These are phyloP conservation scores for Sinodicranocentrus sp. DNA, from an alignment of 2,888 invertebrate genomes.

Conservation along the genomic window DNA sequence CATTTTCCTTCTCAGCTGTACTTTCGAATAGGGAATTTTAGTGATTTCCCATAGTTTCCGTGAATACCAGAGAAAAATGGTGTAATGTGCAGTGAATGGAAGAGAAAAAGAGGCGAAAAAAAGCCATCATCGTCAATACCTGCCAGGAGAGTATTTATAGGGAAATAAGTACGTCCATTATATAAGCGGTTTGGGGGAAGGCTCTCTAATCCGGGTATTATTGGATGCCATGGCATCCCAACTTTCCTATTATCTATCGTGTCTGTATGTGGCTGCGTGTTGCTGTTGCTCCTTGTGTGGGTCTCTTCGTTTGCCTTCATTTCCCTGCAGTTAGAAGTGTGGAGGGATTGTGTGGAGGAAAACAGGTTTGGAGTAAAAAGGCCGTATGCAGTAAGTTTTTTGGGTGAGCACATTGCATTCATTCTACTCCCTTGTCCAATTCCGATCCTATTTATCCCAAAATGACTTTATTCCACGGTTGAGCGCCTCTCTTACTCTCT, in stretches of 20 bases:
- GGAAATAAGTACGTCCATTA: slow-evolving; percentile 73
- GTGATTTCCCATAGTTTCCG: too few relatives aligned
- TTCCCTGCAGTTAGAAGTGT: slow-evolving; percentile 41
- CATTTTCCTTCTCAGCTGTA: too few relatives aligned
- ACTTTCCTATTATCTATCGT: slow-evolving; percentile 55
- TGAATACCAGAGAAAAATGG: too few relatives aligned
- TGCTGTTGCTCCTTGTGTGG: not conserved
- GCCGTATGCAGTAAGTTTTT: slow-evolving; percentile 24
- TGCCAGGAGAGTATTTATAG: slow-evolving; percentile 71
- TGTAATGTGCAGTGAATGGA: slow-evolving; percentile 41
- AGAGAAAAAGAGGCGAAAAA: slow-evolving; percentile 46
- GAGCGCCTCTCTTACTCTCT: slow-evolving; percentile 76
- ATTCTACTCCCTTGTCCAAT: slow-evolving; percentile 76
- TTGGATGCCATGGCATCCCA: slow-evolving; percentile 57
- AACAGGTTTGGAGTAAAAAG: slow-evolving; percentile 55
- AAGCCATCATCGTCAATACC: slow-evolving; percentile 67
- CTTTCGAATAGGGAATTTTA: too few relatives aligned
- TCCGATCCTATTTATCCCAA: slow-evolving; percentile 77
- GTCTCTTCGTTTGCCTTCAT: slow-evolving; percentile 10
- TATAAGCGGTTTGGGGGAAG: slow-evolving; percentile 73
- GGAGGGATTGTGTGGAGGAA: slow-evolving; percentile 42
- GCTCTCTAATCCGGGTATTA: slow-evolving; percentile 75
- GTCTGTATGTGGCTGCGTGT: slow-evolving; percentile 30
- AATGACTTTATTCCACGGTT: slow-evolving; percentile 77
- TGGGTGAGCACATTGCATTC: slow-evolving; percentile 14